Percentiles rank a stretch among this genome's conserved stretches.
phyloP scores from a whole-genome alignment of 2,888 invertebrate species.

The Tromatobia lineatoria region DNA sequence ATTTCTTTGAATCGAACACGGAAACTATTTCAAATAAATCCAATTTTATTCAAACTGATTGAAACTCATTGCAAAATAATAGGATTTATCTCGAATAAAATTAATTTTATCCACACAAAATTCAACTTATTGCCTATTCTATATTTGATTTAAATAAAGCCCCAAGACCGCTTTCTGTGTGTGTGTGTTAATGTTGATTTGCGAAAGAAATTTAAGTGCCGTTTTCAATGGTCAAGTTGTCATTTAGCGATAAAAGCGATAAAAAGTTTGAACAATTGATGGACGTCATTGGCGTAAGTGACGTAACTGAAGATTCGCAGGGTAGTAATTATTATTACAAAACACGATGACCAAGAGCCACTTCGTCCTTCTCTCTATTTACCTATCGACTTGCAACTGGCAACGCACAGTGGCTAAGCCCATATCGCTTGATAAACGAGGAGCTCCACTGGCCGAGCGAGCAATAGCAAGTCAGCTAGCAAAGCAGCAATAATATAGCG shows the following conservation, averaged over 20 bases:
- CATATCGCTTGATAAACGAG: conserved; percentile 66
- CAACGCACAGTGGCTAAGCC: conserved; percentile 9
- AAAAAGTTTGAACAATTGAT: conserved; percentile 12
- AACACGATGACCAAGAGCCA: conserved; percentile 12
- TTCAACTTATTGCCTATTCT: too few relatives aligned
- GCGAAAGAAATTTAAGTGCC: too few relatives aligned
- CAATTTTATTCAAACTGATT: too few relatives aligned
- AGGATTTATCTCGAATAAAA: too few relatives aligned
- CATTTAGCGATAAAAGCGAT: conserved; percentile 26
- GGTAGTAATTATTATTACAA: conserved; percentile 28
- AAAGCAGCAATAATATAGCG: conserved; percentile 43
- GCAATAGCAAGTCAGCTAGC: conserved; percentile 38
- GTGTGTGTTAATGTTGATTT: too few relatives aligned
- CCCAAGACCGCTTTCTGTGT: too few relatives aligned
- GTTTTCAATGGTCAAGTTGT: neutral
- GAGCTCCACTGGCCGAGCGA: neutral
- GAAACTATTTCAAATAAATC: too few relatives aligned
- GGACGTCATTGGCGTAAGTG: neutral
- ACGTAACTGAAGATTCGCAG: conserved; percentile 14
- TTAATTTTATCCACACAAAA: too few relatives aligned
- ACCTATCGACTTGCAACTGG: conserved; percentile 54
- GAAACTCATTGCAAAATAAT: too few relatives aligned
- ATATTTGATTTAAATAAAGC: too few relatives aligned
- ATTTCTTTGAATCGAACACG: too few relatives aligned
- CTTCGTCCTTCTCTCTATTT: conserved; percentile 40